These are phyloP conservation scores for Pelochelys cantorii DNA, from an alignment of 2,797 vertebrate genomes.

Conservation along the genomic window DNA sequence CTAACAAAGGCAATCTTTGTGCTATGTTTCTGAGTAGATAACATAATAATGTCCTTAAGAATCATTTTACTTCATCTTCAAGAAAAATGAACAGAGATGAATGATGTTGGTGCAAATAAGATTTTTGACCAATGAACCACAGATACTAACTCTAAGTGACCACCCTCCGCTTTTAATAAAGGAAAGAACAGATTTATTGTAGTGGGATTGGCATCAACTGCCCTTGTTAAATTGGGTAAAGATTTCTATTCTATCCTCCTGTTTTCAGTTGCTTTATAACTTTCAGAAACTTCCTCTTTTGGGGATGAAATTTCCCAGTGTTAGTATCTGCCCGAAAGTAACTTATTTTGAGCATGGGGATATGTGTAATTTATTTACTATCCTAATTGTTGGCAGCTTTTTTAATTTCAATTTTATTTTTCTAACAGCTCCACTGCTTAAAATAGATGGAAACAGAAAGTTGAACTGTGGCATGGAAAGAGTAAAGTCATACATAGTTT, in stretches of 20 bases:
- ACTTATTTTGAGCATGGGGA: slow-evolving; percentile 22
- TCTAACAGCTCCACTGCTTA: no score
- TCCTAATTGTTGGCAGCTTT: background rate
- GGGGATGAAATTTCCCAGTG: slow-evolving; percentile 38
- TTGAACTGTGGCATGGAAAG: slow-evolving; percentile 27
- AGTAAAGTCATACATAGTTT: slow-evolving; percentile 20
- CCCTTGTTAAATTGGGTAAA: background rate
- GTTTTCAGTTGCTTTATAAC: slow-evolving; percentile 47
- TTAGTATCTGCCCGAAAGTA: slow-evolving; percentile 45
- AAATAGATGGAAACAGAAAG: background rate
- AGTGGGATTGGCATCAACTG: slow-evolving; percentile 1
- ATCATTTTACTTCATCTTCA: slow-evolving; percentile 5
- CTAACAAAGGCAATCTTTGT: slow-evolving; percentile 65
- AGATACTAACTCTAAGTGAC: background rate
- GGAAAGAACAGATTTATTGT: slow-evolving; percentile 51
- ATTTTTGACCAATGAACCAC: background rate
- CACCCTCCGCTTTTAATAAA: slow-evolving; percentile 37
- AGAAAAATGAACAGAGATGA: background rate
- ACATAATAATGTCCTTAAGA: slow-evolving; percentile 54
- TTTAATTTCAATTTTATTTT: background rate
- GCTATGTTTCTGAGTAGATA: slow-evolving; percentile 13
- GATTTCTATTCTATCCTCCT: background rate
- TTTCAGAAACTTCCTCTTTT: slow-evolving; percentile 32
- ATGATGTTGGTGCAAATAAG: background rate
- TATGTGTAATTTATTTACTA: background rate